Base-by-base conservation (phyloP, 2,888 invertebrate genomes). In the Ophonus ardosiacus region DNA sequence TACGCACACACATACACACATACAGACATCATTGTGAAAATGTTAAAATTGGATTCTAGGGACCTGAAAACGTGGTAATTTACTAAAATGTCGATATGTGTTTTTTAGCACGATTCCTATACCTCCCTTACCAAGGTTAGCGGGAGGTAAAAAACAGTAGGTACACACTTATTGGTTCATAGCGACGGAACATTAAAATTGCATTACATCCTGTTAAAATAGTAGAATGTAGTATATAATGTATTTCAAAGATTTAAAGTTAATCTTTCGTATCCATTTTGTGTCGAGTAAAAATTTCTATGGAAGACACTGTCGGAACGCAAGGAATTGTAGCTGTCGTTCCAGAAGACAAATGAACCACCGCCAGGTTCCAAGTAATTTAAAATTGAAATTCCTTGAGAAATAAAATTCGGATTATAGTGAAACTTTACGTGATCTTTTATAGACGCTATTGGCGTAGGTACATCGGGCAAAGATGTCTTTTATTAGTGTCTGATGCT, bases 301-400 rank as follows among this genome's bases (percentile, higher is more conserved):
- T 40, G 40, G n/a, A 74, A 74, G 74, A 10, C 43, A 7, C 17
- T 7, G 18, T 17, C 18, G 7, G 15, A 43, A 80, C 8, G 38
- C 17, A 71, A 24, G 38, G 81, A 82, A 82, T 82, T 71, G 81
- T 82, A 82, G 57, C 43, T 51, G 81, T 82, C 68, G 15, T 82
- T 57, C 68, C 7, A 7, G 71, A 82, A 82, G 81, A 82, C 81
- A 82, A 82, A 82, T 71, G 68, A 82, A 71, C 81, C 68, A 31
- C 81, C 31, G 71, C 81, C 68, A 82, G 81, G 81, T 82, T 81
- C 56, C 68, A 57, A 82, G 81, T 71, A 82, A 82, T 82, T 82
- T 82, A 82, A 82, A 82, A 82, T 82, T 82, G 81, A 82, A 82
- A 82, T 82, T 82, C 68, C 21, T 31, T 15, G 40, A 81, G 63